Evolutionary conservation across 2,797 vertebrate genomes (phyloP), one percentile per base, ranked within the genome.

Genomic region (Podarcis lilfordi): DNA sequence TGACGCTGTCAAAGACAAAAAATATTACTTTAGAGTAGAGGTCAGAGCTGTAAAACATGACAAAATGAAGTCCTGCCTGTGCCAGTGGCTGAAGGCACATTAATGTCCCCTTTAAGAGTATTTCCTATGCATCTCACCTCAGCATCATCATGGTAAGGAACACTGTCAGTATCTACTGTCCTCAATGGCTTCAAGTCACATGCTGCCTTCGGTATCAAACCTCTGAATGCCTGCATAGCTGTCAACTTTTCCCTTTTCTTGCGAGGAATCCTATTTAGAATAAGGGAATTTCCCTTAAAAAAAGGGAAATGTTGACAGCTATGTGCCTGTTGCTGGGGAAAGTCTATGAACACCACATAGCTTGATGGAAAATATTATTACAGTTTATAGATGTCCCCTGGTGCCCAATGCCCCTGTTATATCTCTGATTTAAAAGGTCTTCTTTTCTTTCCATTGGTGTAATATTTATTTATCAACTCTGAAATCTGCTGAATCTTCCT

Each of bases 1-100:
- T 50, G 45, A 84, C 80, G 82, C 66, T n/a, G 50, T 88, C 66
- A 89, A 79, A 80, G 61, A 84, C 89, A 88, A 92, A 86, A 55
- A 29, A 0, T 0, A 45, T 2, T 37, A 85, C 78, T 89, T 40
- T 0, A 32, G 27, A 3, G 68, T 55, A 21, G 37, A 29, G 85
- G 78, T 91, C 78, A 86, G 79, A 82, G 82, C 45, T 72, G 0
- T 69, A 85, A 86, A 92, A 86, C 0, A 0, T 61, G 87, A 81
- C 0, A 0, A 59, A 55, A 17, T 5, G 0, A 2, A 25, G 61
- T 27, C 35, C 21, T 59, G 37, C 29, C 3, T 71, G 27, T 29
- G 21, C 43, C 45, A 27, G 74, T 68, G 72, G 68, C 50, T 79
- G 76, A 71, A 32, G 45, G 74, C n/a, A 35, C 45, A 61, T 71